phyloP scores from a whole-genome alignment of 2,888 invertebrate species.

The Ochropacha duplaris region DNA sequence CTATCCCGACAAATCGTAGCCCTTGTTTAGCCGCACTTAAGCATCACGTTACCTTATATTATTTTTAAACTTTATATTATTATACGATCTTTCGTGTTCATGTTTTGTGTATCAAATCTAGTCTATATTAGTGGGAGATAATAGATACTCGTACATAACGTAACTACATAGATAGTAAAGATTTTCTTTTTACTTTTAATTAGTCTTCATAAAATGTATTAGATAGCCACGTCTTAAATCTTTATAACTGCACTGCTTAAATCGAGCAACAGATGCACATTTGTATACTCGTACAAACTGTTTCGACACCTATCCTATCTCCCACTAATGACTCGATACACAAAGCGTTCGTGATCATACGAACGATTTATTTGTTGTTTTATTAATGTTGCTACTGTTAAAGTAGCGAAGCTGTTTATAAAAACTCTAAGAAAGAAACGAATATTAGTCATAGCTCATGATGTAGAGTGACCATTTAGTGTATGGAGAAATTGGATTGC shows the following conservation, averaged over 20 bases:
- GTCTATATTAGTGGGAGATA: no score
- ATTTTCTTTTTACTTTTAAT: no score
- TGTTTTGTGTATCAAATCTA: no score
- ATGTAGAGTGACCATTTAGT: slow-evolving; percentile 43
- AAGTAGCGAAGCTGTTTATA: neutral
- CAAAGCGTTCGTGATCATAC: slow-evolving; percentile 13
- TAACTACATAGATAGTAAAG: no score
- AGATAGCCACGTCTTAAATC: neutral
- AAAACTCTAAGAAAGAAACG: slow-evolving; percentile 9
- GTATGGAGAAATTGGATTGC: slow-evolving; percentile 60
- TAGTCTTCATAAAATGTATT: no score
- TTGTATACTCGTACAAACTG: slow-evolving; percentile 2
- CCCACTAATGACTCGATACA: slow-evolving; percentile 38
- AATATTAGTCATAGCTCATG: slow-evolving; percentile 32
- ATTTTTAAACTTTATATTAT: no score
- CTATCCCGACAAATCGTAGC: no score
- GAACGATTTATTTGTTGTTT: neutral
- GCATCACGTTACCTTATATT: no score
- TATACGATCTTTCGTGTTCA: no score
- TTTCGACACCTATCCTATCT: slow-evolving; percentile 34
- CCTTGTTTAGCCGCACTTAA: no score
- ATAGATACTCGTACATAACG: no score
- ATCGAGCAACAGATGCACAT: neutral
- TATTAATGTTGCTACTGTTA: slow-evolving; percentile 2
- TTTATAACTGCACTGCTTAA: neutral